Evolutionary conservation across 2,113 vertebrate species (phyloP).

Genomic region (Ageneiosus marmoratus): DNA sequence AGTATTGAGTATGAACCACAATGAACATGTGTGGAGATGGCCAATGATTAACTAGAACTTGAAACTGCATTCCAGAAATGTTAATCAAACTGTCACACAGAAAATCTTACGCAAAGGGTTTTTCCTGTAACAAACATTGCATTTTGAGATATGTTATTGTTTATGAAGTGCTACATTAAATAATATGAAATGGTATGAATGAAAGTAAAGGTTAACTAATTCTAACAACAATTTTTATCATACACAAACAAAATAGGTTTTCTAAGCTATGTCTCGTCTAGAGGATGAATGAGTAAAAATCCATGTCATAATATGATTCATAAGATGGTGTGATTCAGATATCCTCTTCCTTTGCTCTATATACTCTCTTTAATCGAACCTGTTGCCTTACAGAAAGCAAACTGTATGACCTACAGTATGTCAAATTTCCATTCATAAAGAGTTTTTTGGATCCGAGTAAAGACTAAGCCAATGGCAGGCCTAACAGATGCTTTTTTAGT

Average conservation of each 20-base stretch:
- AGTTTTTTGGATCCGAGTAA: not conserved
- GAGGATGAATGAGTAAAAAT: not conserved
- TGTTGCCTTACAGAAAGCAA: not conserved
- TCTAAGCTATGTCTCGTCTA: not conserved
- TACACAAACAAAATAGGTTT: not conserved
- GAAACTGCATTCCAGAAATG: slow-evolving; percentile 40
- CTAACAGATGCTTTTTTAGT: not conserved
- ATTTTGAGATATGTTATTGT: not conserved
- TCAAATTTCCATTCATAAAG: not conserved
- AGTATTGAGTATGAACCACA: slow-evolving; percentile 44
- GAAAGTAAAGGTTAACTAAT: not conserved
- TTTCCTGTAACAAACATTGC: not conserved
- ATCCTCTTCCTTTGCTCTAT: not conserved
- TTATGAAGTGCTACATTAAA: not conserved
- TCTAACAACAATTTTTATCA: not conserved
- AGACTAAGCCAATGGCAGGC: not conserved
- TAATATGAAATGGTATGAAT: not conserved
- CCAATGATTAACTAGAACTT: slow-evolving; percentile 13
- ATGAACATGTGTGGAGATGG: slow-evolving; percentile 12
- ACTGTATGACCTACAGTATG: not conserved
- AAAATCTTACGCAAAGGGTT: not conserved
- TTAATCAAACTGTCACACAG: slow-evolving; percentile 26
- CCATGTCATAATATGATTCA: not conserved
- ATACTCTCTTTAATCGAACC: not conserved
- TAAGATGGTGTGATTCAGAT: slow-evolving; percentile 9